These are phyloP conservation scores for Turdus rufiventris DNA, from an alignment of 2,113 vertebrate species.

Conservation along the genomic window DNA sequence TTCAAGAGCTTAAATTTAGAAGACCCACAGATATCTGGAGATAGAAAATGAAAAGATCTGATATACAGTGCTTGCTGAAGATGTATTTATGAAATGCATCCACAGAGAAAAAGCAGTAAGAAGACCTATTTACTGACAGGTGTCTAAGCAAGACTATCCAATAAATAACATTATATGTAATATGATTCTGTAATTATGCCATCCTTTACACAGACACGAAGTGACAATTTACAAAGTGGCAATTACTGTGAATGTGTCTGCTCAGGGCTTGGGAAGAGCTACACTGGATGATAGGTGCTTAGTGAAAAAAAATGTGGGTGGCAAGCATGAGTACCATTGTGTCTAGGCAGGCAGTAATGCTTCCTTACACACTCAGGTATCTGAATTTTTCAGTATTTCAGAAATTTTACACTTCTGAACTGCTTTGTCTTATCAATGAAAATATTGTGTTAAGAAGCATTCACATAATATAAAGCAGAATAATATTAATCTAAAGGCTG, in stretches of 20 bases:
- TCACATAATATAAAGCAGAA: not conserved
- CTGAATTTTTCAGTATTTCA: not conserved
- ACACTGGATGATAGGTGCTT: not conserved
- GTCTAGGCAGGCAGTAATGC: not conserved
- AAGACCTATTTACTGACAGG: not conserved
- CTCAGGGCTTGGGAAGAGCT: not conserved
- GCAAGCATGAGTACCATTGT: not conserved
- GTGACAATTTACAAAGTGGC: not conserved
- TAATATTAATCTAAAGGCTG: not conserved
- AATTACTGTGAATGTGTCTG: not conserved
- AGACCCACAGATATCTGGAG: not conserved
- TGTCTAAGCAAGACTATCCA: not conserved
- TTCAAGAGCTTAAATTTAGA: not conserved
- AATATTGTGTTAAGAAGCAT: not conserved
- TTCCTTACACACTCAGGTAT: not conserved
- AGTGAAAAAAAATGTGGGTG: not conserved
- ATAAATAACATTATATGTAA: constrained; percentile 36
- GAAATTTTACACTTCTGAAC: not conserved
- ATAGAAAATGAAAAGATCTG: not conserved
- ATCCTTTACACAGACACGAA: constrained; percentile 10
- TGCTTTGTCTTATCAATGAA: not conserved
- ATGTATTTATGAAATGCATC: not conserved
- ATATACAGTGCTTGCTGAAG: not conserved
- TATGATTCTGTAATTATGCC: not conserved
- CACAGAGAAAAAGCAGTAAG: not conserved